Conservation (phyloP, 2,888 invertebrate genomes). For the Chloroclystis v-ata region DNA sequence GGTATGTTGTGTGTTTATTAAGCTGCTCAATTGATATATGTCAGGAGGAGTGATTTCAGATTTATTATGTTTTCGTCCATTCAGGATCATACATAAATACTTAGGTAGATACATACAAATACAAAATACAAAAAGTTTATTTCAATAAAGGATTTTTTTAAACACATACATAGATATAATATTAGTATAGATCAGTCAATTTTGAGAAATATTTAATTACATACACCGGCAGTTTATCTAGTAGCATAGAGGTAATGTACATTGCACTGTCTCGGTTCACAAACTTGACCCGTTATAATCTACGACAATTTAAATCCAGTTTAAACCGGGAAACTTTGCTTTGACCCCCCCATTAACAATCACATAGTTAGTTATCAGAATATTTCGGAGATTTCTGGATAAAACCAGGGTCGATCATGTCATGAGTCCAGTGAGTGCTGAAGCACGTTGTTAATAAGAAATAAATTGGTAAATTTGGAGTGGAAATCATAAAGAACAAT, state of each 20-base stretch:
- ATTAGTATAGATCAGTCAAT: no score
- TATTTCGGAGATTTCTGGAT: constrained; percentile 13
- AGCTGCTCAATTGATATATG: neutral
- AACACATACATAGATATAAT: neutral
- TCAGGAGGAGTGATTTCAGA: neutral
- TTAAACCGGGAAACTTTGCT: constrained; percentile 20
- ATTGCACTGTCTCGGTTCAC: constrained; percentile 1
- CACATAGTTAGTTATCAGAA: constrained; percentile 9
- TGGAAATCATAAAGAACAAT: constrained; percentile 10
- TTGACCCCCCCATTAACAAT: constrained; percentile 15
- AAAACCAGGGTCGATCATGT: constrained; percentile 10
- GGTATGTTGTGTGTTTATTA: constrained; percentile 5
- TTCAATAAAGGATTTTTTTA: no score
- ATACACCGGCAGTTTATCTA: no score
- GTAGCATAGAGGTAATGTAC: neutral
- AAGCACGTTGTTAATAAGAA: constrained; percentile 1
- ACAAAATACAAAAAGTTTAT: no score
- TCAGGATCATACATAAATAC: no score
- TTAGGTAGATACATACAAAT: no score
- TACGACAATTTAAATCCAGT: constrained; percentile 16
- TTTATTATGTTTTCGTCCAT: constrained; percentile 4
- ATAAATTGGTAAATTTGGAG: constrained; percentile 8
- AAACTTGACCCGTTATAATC: constrained; percentile 19
- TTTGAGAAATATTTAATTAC: no score
- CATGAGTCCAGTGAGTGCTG: constrained; percentile 12